Base-by-base conservation (phyloP, 37 sponge, comb jelly and placozoan species). In the Geodia barretti region DNA sequence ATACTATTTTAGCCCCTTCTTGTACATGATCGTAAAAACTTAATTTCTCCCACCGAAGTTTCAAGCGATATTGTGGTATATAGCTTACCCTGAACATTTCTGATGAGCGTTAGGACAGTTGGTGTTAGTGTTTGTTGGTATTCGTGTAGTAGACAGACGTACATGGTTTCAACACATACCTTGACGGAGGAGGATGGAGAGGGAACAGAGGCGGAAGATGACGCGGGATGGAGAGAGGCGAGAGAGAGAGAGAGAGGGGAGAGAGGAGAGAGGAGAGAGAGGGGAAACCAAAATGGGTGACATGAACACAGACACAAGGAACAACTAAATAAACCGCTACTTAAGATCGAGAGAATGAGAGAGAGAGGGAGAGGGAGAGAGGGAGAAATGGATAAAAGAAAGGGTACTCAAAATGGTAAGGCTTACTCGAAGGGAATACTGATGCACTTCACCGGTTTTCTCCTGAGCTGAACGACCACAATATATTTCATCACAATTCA, bases 141-240 rank as follows among this genome's bases (percentile, higher is more conserved):
- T 62, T 87, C 77, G 26, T 78, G 73, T 34, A 93, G 62, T 19
- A 96, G 21, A 20, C 82, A 65, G 43, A 84, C 31, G 26, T 92
- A 78, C 17, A 81, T 78, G 43, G 60, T 78, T 75, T 93, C 94
- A n/a, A 84, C 88, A 81, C 91, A 92, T 25, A 41, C 77, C 84
- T 83, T 63, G 23, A 42, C 5, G 0, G 41, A 60, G 64, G 21
- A 24, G 25, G 78, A 62, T 1, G 25, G 39, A 23, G 14, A 77
- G 64, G 28, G 5, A 28, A 34, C 21, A 64, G 20, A 25, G 75
- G 75, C 28, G 60, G 24, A 23, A 36, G 72, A 70, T 7, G 23
- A 23, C 3, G 54, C 11, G 54, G 14, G 54, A 28, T 11, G 19
- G 31, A 11, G 35, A 4, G 42, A 17, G 35, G 2, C 3, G 29